phyloP scores from a whole-genome alignment of 1,140 invertebrate species.

The Cephus cinctus region DNA sequence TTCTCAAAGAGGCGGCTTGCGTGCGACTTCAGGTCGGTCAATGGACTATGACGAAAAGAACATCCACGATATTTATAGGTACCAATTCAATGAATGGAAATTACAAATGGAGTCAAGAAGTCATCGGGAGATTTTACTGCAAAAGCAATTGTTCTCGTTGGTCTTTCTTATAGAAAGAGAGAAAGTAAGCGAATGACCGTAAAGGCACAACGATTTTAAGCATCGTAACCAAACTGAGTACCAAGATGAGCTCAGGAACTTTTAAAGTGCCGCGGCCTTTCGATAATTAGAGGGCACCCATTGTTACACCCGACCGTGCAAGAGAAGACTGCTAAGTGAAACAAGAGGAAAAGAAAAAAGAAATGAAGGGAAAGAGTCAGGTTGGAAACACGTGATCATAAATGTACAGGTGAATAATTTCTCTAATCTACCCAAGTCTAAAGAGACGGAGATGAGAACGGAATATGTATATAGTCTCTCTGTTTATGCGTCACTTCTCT shows the following conservation, averaged over 20 bases:
- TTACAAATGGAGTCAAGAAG: no score
- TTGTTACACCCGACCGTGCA: conserved; percentile 41
- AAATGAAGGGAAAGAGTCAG: conserved; percentile 8
- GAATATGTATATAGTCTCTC: no score
- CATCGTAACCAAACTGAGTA: conserved; percentile 44
- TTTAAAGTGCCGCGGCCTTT: conserved; percentile 54
- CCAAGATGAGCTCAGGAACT: conserved; percentile 47
- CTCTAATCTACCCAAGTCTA: no score
- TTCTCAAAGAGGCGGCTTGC: no score
- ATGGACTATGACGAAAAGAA: no score
- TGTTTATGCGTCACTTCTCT: no score
- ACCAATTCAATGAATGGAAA: no score
- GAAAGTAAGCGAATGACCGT: background rate
- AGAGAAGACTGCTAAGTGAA: conserved; percentile 7
- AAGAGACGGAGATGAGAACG: no score
- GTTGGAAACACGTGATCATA: conserved; percentile 2
- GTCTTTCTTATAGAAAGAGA: conserved; percentile 2
- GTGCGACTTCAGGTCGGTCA: no score
- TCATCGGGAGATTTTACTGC: no score
- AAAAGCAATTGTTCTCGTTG: background rate
- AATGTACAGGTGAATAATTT: no score
- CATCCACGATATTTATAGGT: no score
- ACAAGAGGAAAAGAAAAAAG: conserved; percentile 28
- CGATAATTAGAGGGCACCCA: conserved; percentile 56
- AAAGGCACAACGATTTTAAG: conserved; percentile 32